Evolutionary conservation across 2,797 vertebrate species (phyloP), one percentile per base, ranked within the genome.

Genomic region (Uromys caudimaculatus): DNA sequence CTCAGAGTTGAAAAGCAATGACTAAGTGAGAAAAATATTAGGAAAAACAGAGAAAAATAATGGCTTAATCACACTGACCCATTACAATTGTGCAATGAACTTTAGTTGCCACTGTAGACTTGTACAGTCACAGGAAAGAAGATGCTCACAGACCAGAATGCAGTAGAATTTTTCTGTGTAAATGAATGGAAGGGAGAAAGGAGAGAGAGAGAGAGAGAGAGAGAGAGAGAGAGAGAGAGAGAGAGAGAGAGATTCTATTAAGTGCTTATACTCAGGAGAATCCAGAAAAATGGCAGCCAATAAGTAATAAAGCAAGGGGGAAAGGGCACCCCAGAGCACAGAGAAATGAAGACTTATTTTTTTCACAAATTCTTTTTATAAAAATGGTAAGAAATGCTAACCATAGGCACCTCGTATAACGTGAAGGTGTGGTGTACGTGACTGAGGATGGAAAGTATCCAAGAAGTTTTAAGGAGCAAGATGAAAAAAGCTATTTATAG

Each of bases 211-310:
- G 82, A 62, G 24, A 71, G 52, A 97, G 47, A 96, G 10, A 86
- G 11, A 64, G 19, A 76, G 82, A 62, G 24, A 71, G 52, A 97
- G 47, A 96, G 10, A 86, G 11, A 64, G 19, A 76, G 24, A 71
- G 52, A 97, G 47, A 96, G 10, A 86, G 11, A 64, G 19, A 76
- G 82, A 62, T 92, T 79, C 85, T 84, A 95, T 97, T 73, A 79
- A 77, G 93, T 62, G 38, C 60, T 95, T 87, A 64, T 24, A 92
- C 83, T 95, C 50, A 75, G 52, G n/a, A 93, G 79, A 71, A 89
- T 73, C 35, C 24, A 47, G 64, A 32, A 27, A 2, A 64, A 50
- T 27, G 3, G 90, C 16, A 84, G 32, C 38, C 78, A 24, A 89
- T 38, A 79, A 54, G 38, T 81, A 69, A 73, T 24, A 21, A 14